A percentile compares a stretch with the other conserved stretches of the same genome.
Conservation (phyloP, 2,888 invertebrate genomes). For the Limnephilus marmoratus region DNA sequence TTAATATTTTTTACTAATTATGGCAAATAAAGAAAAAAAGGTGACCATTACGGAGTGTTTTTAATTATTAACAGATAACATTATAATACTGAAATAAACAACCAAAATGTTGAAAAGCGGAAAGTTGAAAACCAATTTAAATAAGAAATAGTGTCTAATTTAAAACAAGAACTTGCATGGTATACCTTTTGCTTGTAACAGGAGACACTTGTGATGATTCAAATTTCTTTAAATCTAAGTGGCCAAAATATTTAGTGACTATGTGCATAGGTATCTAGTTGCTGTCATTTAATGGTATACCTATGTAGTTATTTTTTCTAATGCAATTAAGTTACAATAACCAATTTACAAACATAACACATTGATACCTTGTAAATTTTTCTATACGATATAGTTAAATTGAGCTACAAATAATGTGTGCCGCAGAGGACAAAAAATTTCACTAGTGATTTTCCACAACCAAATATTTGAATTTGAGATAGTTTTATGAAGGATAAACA, state of each 20-base stretch:
- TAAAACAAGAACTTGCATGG: neutral
- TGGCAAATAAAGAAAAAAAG: neutral
- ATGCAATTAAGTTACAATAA: constrained; percentile 23
- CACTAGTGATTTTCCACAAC: constrained; percentile 30
- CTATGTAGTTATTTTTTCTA: neutral
- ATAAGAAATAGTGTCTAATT: neutral
- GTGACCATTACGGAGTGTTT: neutral
- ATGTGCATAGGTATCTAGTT: neutral
- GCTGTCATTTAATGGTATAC: neutral
- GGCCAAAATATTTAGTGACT: neutral
- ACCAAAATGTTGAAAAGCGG: neutral
- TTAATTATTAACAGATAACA: too few relatives aligned
- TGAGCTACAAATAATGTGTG: constrained; percentile 30
- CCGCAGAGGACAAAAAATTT: neutral
- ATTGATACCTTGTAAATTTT: constrained; percentile 30
- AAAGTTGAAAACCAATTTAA: neutral
- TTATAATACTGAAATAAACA: neutral
- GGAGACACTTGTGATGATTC: neutral
- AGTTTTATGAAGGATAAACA: neutral
- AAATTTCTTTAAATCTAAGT: neutral
- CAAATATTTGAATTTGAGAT: constrained; percentile 21
- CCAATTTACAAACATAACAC: constrained; percentile 9
- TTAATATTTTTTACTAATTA: neutral
- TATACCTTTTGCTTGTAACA: neutral
- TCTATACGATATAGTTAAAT: constrained; percentile 9